Base-by-base conservation (phyloP, 2,888 invertebrate genomes). In the Sympetrum striolatum region DNA sequence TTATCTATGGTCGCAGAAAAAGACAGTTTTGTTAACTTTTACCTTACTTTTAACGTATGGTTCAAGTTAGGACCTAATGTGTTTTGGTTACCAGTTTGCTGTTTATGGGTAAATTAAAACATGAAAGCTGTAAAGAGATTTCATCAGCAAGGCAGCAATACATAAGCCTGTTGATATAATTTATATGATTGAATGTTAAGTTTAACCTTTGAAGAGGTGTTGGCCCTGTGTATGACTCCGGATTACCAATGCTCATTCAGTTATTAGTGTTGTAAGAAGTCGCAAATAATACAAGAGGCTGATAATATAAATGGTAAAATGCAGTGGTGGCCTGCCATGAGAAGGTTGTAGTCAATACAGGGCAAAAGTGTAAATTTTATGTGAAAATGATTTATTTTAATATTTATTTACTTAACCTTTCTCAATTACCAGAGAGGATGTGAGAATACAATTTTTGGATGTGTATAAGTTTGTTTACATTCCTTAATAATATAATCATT, bases 131-230 rank as follows among this genome's bases (percentile, higher is more conserved):
- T 58, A 86, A 73, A 73, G 73, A 25, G 31, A 82, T 86, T 86
- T 86, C 60, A 64, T 86, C 60, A 60, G 86, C 37, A 86, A 37
- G 86, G 86, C 86, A 86, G 86, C 86, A 86, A 86, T 86, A 86
- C 86, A n/a, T 60, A 86, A 86, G 86, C 86, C 86, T 60, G 18
- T 86, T 31, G 60, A 60, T 31, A 86, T 86, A 86, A 86, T 86
- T 86, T 86, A 86, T 86, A 86, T 60, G 86, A 86, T 86, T 53
- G 86, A 86, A 64, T 86, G 86, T 86, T 86, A 86, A 86, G 86
- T 86, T 86, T 86, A 86, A 37, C 60, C 64, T 86, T 86, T 22
- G 60, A 86, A 58, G 60, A 37, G 82, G 86, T 64, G 60, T 60
- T 37, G 37, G 64, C 86, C 86, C 60, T 60, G 60, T 60, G 58